A percentile compares a stretch with the other conserved stretches of the same genome.
These are phyloP conservation scores for Spongilla lacustris DNA, from an alignment of 37 sponge, comb jelly and placozoan genomes.

Conservation along the genomic window DNA sequence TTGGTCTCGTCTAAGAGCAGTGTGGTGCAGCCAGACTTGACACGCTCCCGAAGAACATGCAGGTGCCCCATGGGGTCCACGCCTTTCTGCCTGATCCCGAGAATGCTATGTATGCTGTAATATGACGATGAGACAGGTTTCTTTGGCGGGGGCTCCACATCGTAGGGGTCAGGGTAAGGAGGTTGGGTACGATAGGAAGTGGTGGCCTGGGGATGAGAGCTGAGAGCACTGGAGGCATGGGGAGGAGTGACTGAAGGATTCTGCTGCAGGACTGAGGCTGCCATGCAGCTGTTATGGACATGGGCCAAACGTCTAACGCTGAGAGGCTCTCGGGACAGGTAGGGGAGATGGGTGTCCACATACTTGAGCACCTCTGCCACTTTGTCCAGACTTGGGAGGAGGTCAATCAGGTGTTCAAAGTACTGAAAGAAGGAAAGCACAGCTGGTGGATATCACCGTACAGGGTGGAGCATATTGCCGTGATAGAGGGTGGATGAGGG, in stretches of 20 bases:
- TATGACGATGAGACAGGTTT: not conserved
- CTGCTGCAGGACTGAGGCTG: not conserved
- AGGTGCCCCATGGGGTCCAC: not conserved
- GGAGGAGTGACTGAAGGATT: constrained; percentile 2
- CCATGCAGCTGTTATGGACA: constrained; percentile 17
- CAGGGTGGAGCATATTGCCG: too few species aligned
- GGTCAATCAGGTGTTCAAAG: constrained; percentile 46
- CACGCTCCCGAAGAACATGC: not conserved
- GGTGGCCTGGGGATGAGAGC: not conserved
- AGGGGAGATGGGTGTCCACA: constrained; percentile 31
- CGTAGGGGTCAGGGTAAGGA: constrained; percentile 47
- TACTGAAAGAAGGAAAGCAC: constrained; percentile 13
- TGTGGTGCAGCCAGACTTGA: constrained; percentile 5
- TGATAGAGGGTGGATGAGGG: too few species aligned
- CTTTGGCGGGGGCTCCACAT: constrained; percentile 9
- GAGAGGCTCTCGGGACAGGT: constrained; percentile 23
- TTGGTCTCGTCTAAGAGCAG: not conserved
- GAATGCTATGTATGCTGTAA: not conserved
- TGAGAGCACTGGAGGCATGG: not conserved
- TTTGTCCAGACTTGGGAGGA: constrained; percentile 24
- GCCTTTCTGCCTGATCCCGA: constrained; percentile 12
- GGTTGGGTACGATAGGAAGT: not conserved
- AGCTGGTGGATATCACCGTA: not conserved
- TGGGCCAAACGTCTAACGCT: constrained; percentile 24
- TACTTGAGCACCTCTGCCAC: constrained; percentile 21